Conservation (phyloP, 2,888 invertebrate genomes). For the Andrena flavipes region DNA sequence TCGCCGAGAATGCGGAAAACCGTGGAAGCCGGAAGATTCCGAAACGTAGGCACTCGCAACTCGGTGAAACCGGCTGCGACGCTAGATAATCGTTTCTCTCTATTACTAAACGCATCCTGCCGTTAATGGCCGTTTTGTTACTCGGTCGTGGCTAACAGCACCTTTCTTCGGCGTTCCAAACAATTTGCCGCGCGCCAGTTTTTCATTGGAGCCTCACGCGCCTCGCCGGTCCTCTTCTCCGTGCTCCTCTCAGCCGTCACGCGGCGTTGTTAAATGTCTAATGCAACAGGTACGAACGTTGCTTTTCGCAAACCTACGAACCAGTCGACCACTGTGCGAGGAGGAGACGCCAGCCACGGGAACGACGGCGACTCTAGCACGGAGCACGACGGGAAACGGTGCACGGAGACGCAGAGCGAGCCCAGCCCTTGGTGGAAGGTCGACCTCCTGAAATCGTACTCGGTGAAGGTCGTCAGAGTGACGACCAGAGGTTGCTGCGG, state of each 20-base stretch:
- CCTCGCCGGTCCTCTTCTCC: not conserved
- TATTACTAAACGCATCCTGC: constrained; percentile 60
- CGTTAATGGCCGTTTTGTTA: constrained; percentile 49
- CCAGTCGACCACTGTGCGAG: constrained; percentile 95
- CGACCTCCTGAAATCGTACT: constrained; percentile 93
- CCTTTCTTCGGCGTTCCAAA: constrained; percentile 28
- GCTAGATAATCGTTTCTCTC: constrained; percentile 41
- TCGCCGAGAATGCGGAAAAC: constrained; percentile 48
- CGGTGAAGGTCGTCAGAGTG: constrained; percentile 93
- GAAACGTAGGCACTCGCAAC: not conserved
- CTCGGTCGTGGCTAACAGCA: constrained; percentile 27
- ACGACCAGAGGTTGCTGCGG: constrained; percentile 94
- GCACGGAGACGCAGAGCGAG: constrained; percentile 95
- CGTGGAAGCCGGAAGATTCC: constrained; percentile 31
- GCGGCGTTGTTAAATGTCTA: not conserved
- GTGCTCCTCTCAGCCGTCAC: not conserved
- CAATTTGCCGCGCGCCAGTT: constrained; percentile 20
- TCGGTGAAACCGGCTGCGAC: constrained; percentile 37
- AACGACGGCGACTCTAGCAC: constrained; percentile 94
- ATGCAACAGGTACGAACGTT: constrained; percentile 91
- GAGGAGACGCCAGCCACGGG: constrained; percentile 92
- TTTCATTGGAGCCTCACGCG: not conserved
- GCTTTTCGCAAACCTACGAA: constrained; percentile 95
- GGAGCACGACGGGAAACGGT: constrained; percentile 94
- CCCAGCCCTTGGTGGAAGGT: constrained; percentile 98